Base-by-base conservation (phyloP, 2,113 vertebrate genomes). In the Trematocara unimaculatum region DNA sequence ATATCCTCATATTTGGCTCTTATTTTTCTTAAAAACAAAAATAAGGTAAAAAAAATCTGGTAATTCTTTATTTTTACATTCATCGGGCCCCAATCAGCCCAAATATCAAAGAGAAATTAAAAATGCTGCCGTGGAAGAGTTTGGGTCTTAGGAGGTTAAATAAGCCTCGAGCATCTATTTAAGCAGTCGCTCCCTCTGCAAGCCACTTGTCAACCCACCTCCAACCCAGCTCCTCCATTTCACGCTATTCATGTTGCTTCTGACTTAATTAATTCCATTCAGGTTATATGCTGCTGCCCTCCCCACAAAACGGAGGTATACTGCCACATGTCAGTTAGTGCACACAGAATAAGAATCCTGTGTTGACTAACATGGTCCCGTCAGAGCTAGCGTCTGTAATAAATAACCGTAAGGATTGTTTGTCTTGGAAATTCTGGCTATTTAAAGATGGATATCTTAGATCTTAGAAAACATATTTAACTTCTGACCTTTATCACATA, bases 401-500 rank as follows among this genome's bases (percentile, higher is more conserved):
- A 29, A 47, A 72, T 45, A 47, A 47, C 20, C 0, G 0, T 45
- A 17, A 45, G 40, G 67, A 45, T 26, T 45, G 67, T 0, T 26
- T 29, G 67, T 47, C 8, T 72, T 70, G 35, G 20, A 42, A 70
- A 45, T 70, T 70, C 56, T 60, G 26, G 26, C 20, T 72, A 0
- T 42, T 1, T 13, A 23, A 26, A 81, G 79, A 81, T 40, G 0
- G 38, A 56, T 11, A n/a, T 20, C 2, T 79, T 10, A 33, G 35
- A 40, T 67, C 18, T 64, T 38, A 1, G 6, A 64, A 64, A 64
- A 64, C 60, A 38, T 64, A 38, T 64, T 64, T 38, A 8, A 38
- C 33, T 3, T 10, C 88, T 74, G 45, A 99, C 98, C 98, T 98
- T 98, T 99, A 95, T 99, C 93, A 81, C 98, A 99, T 29, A 99